Evolutionary conservation across 2,113 vertebrate genomes (phyloP).

Genomic region (Centropristis striata): DNA sequence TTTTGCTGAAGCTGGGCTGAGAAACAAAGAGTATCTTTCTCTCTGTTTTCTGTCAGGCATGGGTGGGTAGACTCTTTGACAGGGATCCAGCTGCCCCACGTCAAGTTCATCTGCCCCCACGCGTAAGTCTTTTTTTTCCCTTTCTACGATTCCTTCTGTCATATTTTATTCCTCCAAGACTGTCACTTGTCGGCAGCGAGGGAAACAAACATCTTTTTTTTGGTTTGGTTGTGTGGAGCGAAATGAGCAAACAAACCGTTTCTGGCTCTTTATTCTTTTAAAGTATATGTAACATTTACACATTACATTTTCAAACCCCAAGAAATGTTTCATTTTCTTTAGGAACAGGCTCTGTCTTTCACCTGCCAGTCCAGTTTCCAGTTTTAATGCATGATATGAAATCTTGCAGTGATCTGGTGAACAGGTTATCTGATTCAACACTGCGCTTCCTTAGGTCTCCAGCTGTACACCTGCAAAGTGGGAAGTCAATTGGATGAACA

Average conservation of each 20-base stretch:
- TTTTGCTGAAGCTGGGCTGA: constrained; percentile 14
- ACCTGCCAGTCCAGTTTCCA: too few species aligned
- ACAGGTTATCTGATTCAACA: too few species aligned
- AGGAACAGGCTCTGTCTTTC: too few species aligned
- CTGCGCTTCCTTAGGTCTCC: too few species aligned
- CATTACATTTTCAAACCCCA: too few species aligned
- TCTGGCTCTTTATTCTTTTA: too few species aligned
- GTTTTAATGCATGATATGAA: too few species aligned
- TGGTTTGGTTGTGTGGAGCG: background rate
- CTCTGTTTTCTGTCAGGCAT: constrained; percentile 85
- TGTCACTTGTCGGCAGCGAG: background rate
- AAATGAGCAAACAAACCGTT: background rate
- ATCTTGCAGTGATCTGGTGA: too few species aligned
- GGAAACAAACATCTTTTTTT: background rate
- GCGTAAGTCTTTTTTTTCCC: constrained; percentile 89
- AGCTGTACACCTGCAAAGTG: too few species aligned
- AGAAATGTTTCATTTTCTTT: too few species aligned
- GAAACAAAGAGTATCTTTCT: constrained; percentile 43
- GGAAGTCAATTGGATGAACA: too few species aligned
- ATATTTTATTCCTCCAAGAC: background rate
- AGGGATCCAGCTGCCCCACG: constrained; percentile 91
- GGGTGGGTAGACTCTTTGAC: constrained; percentile 95
- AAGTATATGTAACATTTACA: too few species aligned
- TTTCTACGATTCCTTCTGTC: background rate
- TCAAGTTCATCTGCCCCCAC: constrained; percentile 98